Evolutionary conservation across 2,113 vertebrate species (phyloP).

Genomic region (Panthera uncia): DNA sequence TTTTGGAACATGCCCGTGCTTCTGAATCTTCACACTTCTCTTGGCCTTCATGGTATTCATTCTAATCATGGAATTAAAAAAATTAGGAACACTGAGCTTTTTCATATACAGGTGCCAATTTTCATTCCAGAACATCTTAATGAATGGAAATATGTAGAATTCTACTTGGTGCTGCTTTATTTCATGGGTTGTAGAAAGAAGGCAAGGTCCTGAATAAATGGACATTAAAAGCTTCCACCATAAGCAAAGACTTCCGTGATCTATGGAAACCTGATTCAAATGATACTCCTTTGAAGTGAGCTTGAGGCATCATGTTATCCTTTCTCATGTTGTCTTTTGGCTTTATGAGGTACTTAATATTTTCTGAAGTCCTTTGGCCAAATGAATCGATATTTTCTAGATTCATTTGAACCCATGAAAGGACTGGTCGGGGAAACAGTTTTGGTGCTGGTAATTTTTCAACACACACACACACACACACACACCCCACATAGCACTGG

Average conservation of each 20-base stretch:
- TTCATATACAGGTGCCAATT: not conserved
- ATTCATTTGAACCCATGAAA: not conserved
- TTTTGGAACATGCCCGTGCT: not conserved
- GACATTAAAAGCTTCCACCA: conserved; percentile 8
- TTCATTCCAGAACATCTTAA: conserved; percentile 9
- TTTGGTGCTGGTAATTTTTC: not conserved
- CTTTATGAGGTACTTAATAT: conserved; percentile 15
- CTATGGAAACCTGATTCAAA: not conserved
- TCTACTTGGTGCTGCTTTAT: not conserved
- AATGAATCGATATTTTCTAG: conserved; percentile 4
- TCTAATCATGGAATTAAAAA: not conserved
- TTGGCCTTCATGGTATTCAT: not conserved
- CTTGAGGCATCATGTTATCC: not conserved
- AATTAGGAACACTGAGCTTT: not conserved
- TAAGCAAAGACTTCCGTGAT: conserved; percentile 4
- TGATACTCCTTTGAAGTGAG: not conserved
- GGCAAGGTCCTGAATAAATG: not conserved
- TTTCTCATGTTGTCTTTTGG: conserved; percentile 40
- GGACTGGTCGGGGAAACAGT: not conserved
- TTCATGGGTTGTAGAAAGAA: not conserved
- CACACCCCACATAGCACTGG: not conserved
- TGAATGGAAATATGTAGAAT: conserved; percentile 6
- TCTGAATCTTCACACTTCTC: not conserved
- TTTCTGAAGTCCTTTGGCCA: not conserved
- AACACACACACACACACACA: not conserved